These are phyloP conservation scores for Aspiorhynchus laticeps DNA, from an alignment of 2,113 vertebrate species.

Conservation along the genomic window DNA sequence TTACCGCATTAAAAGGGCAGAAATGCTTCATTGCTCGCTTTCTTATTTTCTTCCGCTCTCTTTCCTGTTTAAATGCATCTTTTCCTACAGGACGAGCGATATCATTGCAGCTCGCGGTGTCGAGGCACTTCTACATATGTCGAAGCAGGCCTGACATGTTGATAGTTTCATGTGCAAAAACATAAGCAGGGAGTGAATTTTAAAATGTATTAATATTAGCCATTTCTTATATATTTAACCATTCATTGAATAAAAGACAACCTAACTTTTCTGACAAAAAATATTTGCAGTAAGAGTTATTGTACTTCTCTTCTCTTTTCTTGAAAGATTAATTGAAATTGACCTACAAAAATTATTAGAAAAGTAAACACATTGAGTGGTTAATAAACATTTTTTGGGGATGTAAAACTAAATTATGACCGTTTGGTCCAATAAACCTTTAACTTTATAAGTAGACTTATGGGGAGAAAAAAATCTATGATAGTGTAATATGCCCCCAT, in stretches of 20 bases:
- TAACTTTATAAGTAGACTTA: background rate
- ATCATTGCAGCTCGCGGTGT: background rate
- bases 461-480: background rate
- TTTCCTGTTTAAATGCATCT: conserved; percentile 20
- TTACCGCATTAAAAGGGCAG: conserved; percentile 37
- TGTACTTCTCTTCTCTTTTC: background rate
- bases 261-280: background rate
- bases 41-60: background rate
- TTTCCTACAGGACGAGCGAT: background rate
- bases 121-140: background rate
- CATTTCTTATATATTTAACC: background rate
- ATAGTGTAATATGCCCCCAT: background rate
- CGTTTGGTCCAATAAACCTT: background rate
- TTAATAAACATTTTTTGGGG: background rate
- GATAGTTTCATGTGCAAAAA: background rate
- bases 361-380: background rate
- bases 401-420: background rate
- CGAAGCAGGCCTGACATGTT: background rate
- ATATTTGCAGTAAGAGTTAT: background rate
- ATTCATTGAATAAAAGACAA: background rate
- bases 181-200: background rate
- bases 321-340: background rate
- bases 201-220: background rate
- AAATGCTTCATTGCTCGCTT: conserved; percentile 10
- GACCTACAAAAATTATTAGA: background rate